Base-by-base conservation (phyloP, 2,113 vertebrate genomes). In the Heteronetta atricapilla region DNA sequence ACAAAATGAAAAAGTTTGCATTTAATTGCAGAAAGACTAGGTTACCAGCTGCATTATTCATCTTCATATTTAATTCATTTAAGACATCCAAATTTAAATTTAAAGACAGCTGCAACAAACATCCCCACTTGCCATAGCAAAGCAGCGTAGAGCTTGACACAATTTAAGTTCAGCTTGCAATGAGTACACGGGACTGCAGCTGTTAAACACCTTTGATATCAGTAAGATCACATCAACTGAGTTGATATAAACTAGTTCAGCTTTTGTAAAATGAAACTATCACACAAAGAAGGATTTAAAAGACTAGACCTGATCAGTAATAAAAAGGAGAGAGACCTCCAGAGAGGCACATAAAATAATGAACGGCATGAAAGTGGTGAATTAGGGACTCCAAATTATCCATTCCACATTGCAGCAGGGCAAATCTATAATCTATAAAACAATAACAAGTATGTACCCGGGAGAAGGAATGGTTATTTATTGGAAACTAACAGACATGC, bases 61-160 rank as follows among this genome's bases (percentile, higher is more conserved):
- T 96, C 79, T 88, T 96, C 95, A 97, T 96, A 96, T 94, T 97
- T 97, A 95, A 96, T 96, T 96, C 94, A 95, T 96, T 96, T 93
- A 86, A 95, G 95, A 95, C 96, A 94, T 94, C 91, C 82, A 80
- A 48, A 93, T 93, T 58, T 95, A 89, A 95, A 94, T 87, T 88
- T 88, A 91, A 96, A 96, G 91, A 62, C 79, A 70, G 94, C 82
- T 74, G 89, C 83, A 93, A 90, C 93, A 95, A 95, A 93, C 93
- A 88, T 75, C 60, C 88, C 95, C 93, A 40, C 91, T 94, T 91
- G 75, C 82, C 46, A 38, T 12, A 13, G 55, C 55, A 48, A 59
- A 88, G 90, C 78, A n/a, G 86, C 0, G 2, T 48, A 64, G 74
- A 89, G 53, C 77, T 52, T 76, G 94, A 93, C 92, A 82, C 82